Conservation (phyloP, 2,888 invertebrate species). For the Ceramica pisi region DNA sequence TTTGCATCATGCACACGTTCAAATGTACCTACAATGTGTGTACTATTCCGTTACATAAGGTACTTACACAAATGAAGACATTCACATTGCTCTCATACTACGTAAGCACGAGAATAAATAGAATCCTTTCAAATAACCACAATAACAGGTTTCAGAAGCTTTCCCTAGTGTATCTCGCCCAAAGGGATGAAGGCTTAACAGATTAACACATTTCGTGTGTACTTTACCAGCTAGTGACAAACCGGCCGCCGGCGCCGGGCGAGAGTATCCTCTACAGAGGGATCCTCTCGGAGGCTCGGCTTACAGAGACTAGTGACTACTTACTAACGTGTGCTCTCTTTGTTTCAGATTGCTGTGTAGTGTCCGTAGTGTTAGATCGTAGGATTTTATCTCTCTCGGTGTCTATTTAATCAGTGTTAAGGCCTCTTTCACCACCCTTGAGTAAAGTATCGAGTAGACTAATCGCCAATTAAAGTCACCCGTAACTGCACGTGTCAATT, state of each 20-base stretch:
- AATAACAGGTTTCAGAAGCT: slow-evolving; percentile 22
- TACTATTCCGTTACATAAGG: background rate
- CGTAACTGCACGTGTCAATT: too few species aligned
- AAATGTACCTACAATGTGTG: background rate
- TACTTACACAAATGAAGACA: background rate
- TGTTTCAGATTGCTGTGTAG: slow-evolving; percentile 66
- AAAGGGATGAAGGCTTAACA: slow-evolving; percentile 35
- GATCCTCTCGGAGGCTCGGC: slow-evolving; percentile 6
- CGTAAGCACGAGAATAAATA: background rate
- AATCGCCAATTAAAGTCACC: too few species aligned
- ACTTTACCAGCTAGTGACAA: slow-evolving; percentile 1
- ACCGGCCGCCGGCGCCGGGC: background rate
- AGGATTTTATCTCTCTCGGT: slow-evolving; percentile 48
- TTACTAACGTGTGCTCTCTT: slow-evolving; percentile 46
- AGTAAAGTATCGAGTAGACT: too few species aligned
- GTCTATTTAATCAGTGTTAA: slow-evolving; percentile 52
- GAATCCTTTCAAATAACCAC: slow-evolving; percentile 14
- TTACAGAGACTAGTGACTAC: slow-evolving; percentile 5
- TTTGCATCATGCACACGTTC: background rate
- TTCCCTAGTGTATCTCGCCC: background rate
- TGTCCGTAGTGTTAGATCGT: slow-evolving; percentile 47
- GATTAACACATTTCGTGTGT: slow-evolving; percentile 34
- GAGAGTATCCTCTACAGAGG: slow-evolving; percentile 19
- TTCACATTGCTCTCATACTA: background rate
- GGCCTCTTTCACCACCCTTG: too few species aligned